Evolutionary conservation across 2,113 vertebrate genomes (phyloP), one percentile per base, ranked within the genome.

Genomic region (Neoarius graeffei): DNA sequence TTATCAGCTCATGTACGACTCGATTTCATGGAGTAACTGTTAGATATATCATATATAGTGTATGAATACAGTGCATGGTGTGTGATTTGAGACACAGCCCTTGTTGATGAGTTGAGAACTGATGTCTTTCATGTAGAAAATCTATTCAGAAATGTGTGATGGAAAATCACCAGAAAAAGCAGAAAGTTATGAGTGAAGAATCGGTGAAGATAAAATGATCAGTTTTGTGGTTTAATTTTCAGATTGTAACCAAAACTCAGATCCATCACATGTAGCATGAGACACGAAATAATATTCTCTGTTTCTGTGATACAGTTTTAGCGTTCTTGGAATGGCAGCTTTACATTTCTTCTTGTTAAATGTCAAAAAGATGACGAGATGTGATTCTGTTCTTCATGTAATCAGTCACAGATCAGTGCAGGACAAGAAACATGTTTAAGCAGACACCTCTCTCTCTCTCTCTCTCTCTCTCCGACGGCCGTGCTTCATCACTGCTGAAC

Each of bases 401-500:
- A 50, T 77, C 13, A 15, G 50, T 15, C 54, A 52, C 73, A 50
- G 8, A 76, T 76, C 35, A 50, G 20, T 23, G 9, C 42, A 76
- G 23, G 23, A 52, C 48, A 48, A 77, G 25, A 50, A 52, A 14
- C 48, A 77, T 4, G 13, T 52, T 25, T n/a, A 25, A 79, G 56
- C 50, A 56, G 52, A 56, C 27, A 17, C 48, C 8, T 50, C 19
- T 50, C 20, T 69, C 66, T 69, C n/a, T 30, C 62, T 20, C 62
- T 64, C 67, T 69, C 48, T 15, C 52, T 9, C 76, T 17, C n/a
- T 0, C 0, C n/a, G 20, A 25, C 11, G 88, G 85, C 86, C 83
- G 67, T 89, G 87, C 86, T 85, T 91, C 89, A 89, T 81, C 88
- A 86, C 73, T 85, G 0, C 82, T 9, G n/a, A 86, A 80, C 87